A percentile compares a stretch with the other conserved stretches of the same genome.
These are phyloP conservation scores for Hapalemur alaotrensis DNA, from an alignment of 2,797 vertebrate genomes.

Conservation along the genomic window DNA sequence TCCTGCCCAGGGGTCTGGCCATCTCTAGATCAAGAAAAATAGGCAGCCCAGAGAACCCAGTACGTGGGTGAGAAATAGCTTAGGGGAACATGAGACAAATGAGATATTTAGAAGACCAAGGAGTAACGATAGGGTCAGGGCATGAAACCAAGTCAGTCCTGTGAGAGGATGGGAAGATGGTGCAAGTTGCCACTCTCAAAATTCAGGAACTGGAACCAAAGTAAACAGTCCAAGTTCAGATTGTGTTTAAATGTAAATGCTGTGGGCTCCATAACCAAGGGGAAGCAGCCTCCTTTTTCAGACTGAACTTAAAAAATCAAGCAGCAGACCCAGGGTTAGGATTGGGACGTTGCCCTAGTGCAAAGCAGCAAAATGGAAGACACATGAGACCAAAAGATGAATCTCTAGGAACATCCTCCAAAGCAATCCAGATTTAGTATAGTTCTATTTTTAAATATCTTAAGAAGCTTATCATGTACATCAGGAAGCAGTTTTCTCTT, in stretches of 20 bases:
- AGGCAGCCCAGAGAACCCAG: not conserved
- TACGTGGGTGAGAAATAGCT: not conserved
- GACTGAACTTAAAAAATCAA: not conserved
- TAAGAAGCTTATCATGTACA: not conserved
- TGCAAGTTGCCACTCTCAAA: not conserved
- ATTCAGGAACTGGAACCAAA: not conserved
- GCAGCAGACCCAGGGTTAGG: not conserved
- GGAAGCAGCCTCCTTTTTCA: not conserved
- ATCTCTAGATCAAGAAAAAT: not conserved
- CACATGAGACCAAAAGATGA: rapidly evolving
- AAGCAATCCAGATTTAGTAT: not conserved
- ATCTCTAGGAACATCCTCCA: too few relatives aligned
- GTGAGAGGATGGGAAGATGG: not conserved
- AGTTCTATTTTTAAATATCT: not conserved
- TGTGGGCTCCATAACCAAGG: not conserved
- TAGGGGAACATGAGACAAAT: not conserved
- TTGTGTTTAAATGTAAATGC: not conserved
- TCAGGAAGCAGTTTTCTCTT: not conserved
- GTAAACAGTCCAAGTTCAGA: too few relatives aligned
- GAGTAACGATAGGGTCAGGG: not conserved
- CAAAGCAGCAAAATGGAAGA: not conserved
- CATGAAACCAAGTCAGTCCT: not conserved
- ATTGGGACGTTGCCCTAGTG: rapidly evolving
- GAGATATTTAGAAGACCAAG: not conserved
- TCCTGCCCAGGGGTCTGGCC: not conserved